A percentile compares a stretch with the other conserved stretches of the same genome.
phyloP scores from a whole-genome alignment of 2,113 vertebrate species.

The Hypanus sabinus region DNA sequence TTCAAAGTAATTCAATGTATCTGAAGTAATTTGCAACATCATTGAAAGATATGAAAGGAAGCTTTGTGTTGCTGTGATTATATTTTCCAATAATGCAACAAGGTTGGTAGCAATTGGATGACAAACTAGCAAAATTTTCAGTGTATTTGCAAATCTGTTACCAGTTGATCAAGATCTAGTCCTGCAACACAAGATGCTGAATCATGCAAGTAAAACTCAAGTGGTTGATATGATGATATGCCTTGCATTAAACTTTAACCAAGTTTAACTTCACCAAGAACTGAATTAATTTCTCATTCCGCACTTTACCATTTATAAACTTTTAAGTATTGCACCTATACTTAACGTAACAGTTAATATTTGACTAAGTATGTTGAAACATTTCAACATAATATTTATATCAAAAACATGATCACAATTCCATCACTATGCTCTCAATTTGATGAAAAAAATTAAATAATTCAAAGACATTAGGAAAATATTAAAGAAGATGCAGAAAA shows the following conservation, averaged over 20 bases:
- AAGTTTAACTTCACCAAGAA: neutral
- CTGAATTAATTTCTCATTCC: neutral
- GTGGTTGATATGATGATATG: neutral
- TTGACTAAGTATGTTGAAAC: neutral
- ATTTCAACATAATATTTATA: neutral
- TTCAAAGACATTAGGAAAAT: neutral
- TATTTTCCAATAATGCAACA: neutral
- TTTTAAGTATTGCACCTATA: neutral
- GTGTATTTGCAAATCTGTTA: neutral
- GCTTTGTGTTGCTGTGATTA: neutral
- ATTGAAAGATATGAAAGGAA: neutral
- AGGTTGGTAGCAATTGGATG: no score
- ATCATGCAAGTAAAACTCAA: neutral
- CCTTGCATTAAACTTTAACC: neutral
- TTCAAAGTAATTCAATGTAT: no score
- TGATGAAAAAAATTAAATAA: neutral
- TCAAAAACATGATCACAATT: neutral
- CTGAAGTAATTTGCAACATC: no score
- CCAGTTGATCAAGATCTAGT: neutral
- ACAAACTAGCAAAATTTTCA: neutral
- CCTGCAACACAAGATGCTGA: neutral
- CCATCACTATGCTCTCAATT: neutral
- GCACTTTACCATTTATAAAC: neutral
- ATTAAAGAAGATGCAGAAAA: neutral
- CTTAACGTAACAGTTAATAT: neutral